Evolutionary conservation across 1,140 invertebrate species (phyloP), one percentile per base, ranked within the genome.

Genomic region (Eueides isabella): DNA sequence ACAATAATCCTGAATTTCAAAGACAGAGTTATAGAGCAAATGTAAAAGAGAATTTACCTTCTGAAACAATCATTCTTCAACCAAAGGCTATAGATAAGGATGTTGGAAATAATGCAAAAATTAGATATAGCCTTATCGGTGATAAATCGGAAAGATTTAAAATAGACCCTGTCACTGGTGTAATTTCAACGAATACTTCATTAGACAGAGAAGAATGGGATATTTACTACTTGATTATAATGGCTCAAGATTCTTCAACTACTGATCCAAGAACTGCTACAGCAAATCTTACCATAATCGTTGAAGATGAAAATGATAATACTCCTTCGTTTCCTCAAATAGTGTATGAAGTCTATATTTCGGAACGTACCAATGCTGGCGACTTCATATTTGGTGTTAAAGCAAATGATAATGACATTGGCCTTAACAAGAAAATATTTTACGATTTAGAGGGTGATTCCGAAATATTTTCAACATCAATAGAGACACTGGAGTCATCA

Each of bases 251-350:
- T 88, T 97, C 96, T 63, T 97, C 97, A 44, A 95, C 96, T 6
- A 98, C 97, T 1, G 96, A 97, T 76, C 96, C 96, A 0, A 90
- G 95, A 77, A 96, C 97, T 1, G 95, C 96, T 6, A 96, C 96
- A 2, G 96, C 97, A 0, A 97, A 97, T 89, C 91, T 98, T 6
- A 98, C 96, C 0, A 96, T 99, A 38, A 92, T 89, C 16, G 95
- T 98, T 2, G 92, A 93, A 44, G 98, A 99, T 90, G 95, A 97
- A 78, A 99, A 99, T 89, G 98, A 99, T 87, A 98, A 98, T 86
- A 94, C 95, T 14, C 98, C 98, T 0, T 94, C 93, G 61, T 98
- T 98, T 89, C 94, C 95, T 2, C 94, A 95, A 74, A 90, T 94
- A 2, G 93, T 94, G 65, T 98, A 97, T 84, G 95, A 96, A 67